Evolutionary conservation across 2,888 invertebrate species (phyloP).

Genomic region (Ochropleura plecta): DNA sequence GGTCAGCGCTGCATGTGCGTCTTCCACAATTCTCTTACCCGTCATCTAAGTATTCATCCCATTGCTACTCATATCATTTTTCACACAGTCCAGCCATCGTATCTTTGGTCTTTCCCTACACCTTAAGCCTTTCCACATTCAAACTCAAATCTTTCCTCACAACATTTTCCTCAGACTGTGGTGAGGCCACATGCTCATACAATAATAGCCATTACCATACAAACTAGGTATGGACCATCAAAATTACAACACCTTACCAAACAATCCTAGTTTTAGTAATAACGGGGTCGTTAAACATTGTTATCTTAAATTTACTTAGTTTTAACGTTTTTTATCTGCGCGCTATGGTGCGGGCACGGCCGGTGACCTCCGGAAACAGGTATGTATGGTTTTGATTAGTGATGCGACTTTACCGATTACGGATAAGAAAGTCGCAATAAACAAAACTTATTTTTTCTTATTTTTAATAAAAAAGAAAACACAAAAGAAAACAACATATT

Average conservation of each 20-base stretch:
- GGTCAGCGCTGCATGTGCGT: not conserved
- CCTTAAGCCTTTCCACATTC: not conserved
- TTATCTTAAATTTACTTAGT: conserved; percentile 56
- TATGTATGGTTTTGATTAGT: conserved; percentile 67
- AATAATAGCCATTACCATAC: not conserved
- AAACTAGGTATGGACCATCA: not conserved
- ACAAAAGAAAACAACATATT: too few species aligned
- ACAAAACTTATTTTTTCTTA: not conserved
- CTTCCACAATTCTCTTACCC: not conserved
- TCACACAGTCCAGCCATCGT: not conserved
- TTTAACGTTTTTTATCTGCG: conserved; percentile 59
- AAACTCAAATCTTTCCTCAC: not conserved
- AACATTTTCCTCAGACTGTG: not conserved
- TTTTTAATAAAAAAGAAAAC: too few species aligned
- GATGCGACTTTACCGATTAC: conserved; percentile 49
- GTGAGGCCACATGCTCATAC: not conserved
- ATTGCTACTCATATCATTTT: not conserved
- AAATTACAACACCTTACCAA: conserved; percentile 46
- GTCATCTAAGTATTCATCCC: not conserved
- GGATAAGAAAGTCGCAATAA: not conserved
- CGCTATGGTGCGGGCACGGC: conserved; percentile 63
- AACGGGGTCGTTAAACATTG: conserved; percentile 59
- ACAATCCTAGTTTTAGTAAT: conserved; percentile 43
- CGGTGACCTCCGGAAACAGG: conserved; percentile 72
- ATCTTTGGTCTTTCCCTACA: not conserved